These are phyloP conservation scores for Clanis bilineata DNA, from an alignment of 2,888 invertebrate genomes.

Conservation along the genomic window DNA sequence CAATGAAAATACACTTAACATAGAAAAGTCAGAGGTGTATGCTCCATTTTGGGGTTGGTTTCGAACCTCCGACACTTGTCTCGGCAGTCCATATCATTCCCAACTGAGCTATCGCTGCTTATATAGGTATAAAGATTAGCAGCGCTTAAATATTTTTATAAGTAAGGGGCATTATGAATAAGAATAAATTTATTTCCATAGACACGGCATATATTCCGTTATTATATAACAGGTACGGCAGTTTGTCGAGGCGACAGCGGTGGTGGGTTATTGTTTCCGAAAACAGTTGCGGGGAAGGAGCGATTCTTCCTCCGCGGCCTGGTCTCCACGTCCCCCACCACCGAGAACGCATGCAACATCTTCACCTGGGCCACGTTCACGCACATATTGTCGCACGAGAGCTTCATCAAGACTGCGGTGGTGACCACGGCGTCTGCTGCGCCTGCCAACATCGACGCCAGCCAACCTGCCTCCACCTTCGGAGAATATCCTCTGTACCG, in stretches of 20 bases:
- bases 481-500: background rate
- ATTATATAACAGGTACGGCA: slow-evolving; percentile 27
- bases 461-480: background rate
- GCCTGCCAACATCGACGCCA: background rate
- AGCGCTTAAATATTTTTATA: no score
- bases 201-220: no score
- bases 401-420: slow-evolving; percentile 27
- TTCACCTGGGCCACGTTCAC: slow-evolving; percentile 39
- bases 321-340: slow-evolving; percentile 41
- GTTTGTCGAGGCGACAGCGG: slow-evolving; percentile 50
- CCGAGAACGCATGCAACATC: slow-evolving; percentile 33
- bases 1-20: no score
- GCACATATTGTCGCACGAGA: slow-evolving; percentile 30
- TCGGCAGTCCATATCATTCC: no score
- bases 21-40: no score
- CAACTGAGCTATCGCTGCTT: no score
- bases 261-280: slow-evolving; percentile 39
- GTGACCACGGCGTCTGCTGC: background rate
- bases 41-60: no score
- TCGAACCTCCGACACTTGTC: no score
- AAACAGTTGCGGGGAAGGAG: background rate
- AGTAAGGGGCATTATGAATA: no score
- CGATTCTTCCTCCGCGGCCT: slow-evolving; percentile 49
- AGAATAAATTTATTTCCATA: no score
- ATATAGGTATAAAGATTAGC: no score